Base-by-base conservation (phyloP, 2,888 invertebrate genomes). In the Aricia artaxerxes region DNA sequence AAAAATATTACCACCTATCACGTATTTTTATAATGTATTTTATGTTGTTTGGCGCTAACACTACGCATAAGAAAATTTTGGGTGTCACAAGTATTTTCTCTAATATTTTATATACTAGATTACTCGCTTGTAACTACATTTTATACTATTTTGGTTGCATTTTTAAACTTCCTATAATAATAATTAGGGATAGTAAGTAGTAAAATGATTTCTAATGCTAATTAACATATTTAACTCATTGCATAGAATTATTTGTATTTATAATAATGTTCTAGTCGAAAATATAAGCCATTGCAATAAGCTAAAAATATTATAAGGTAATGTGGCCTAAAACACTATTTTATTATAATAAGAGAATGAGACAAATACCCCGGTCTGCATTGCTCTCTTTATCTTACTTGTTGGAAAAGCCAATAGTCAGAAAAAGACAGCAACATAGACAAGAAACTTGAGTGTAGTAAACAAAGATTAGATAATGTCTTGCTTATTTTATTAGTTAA, bases 211-310 rank as follows among this genome's bases (percentile, higher is more conserved):
- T 76, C 57, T 57, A 76, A 57, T 44, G 60, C 75, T 64, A 72
- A 24, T 24, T 79, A 77, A 79, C 78, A 79, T 80, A 77, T 78
- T 78, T 77, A 80, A 76, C 49, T 76, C 76, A 16, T 35, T 75
- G 40, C 49, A 64, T 87, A 91, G 87, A 87, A 85, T 84, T 90
- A 92, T 89, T 89, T 91, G 87, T 91, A 89, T 91, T 90, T 87
- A 89, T 92, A 92, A 90, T 90, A 89, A 91, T 90, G 86, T 90
- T 94, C 94, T 94, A 94, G 94, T 94, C 94, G 93, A 87, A 92
- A 92, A 89, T 90, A 90, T 90, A 90, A 91, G 94, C 94, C 94
- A 94, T 94, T 93, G 92, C 93, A 94, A 93, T 93, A 92, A 89
- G 87, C 81, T 83, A 83, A 85, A 84, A 82, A 84, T 80, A 83